These are phyloP conservation scores for Chascanopsetta lugubris DNA, from an alignment of 2,113 vertebrate genomes.

Conservation along the genomic window DNA sequence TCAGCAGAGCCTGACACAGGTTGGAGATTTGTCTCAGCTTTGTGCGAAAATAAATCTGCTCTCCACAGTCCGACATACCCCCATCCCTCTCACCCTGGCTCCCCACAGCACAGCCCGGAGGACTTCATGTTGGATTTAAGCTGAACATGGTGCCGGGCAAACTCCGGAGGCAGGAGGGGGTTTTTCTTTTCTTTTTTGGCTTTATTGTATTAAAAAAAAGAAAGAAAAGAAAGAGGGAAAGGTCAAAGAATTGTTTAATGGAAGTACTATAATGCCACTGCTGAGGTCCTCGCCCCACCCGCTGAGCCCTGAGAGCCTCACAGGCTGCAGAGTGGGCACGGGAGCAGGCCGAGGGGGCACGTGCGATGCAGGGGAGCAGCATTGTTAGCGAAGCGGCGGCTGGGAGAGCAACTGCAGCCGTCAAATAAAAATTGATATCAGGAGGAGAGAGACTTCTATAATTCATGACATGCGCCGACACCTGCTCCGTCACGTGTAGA, in stretches of 20 bases:
- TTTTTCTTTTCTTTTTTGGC: too few relatives aligned
- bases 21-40: constrained; percentile 18
- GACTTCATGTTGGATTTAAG: constrained; percentile 37
- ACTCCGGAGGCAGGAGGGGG: constrained; percentile 31
- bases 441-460: background rate
- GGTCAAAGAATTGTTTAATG: constrained; percentile 43
- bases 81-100: background rate
- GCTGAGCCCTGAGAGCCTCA: constrained; percentile 26
- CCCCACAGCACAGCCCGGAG: constrained; percentile 26
- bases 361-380: constrained; percentile 1
- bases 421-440: constrained; percentile 5
- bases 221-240: constrained; percentile 43
- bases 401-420: background rate
- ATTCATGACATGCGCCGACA: constrained; percentile 3
- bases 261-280: constrained; percentile 31
- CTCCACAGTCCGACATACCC: constrained; percentile 12
- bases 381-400: constrained; percentile 9
- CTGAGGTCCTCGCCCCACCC: constrained; percentile 11
- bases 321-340: background rate
- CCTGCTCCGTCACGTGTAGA: background rate
- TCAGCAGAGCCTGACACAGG: background rate
- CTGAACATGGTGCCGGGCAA: constrained; percentile 21
- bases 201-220: too few relatives aligned
- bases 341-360: background rate
- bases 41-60: constrained; percentile 10